Evolutionary conservation across 2,888 invertebrate species (phyloP).

Genomic region (Digitonthophagus gazella): DNA sequence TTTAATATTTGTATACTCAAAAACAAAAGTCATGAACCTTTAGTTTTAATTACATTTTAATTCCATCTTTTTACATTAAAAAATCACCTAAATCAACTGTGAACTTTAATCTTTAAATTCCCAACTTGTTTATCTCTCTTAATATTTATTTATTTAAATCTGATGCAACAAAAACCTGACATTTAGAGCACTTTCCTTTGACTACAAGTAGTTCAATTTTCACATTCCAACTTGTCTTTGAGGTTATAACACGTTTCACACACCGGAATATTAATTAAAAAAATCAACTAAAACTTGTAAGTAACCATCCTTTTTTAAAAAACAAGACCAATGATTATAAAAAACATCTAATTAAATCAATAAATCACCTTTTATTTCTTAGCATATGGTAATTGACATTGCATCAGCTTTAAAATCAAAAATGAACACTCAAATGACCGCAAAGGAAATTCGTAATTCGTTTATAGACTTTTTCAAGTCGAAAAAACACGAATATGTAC

Average conservation of each 20-base stretch:
- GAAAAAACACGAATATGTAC: slow-evolving; percentile 89
- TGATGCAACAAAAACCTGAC: slow-evolving; percentile 1
- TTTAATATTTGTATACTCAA: no score
- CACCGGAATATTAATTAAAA: neutral
- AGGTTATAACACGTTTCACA: slow-evolving; percentile 1
- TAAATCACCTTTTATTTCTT: neutral
- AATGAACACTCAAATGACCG: slow-evolving; percentile 62
- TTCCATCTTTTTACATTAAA: no score
- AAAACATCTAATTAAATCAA: no score
- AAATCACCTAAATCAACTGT: no score
- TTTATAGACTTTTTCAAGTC: slow-evolving; percentile 90
- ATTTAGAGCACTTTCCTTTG: slow-evolving; percentile 6
- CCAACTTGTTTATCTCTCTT: no score
- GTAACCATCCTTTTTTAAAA: no score
- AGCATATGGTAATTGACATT: slow-evolving; percentile 9
- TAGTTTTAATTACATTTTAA: no score
- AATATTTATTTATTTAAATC: neutral
- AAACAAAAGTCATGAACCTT: no score
- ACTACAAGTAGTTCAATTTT: neutral
- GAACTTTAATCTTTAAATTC: neutral
- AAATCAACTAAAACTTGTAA: neutral
- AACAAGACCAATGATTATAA: no score
- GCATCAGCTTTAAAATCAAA: slow-evolving; percentile 30
- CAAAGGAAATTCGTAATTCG: slow-evolving; percentile 77
- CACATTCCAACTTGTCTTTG: neutral